phyloP scores from a whole-genome alignment of 2,888 invertebrate genomes.

The Ochropacha duplaris region DNA sequence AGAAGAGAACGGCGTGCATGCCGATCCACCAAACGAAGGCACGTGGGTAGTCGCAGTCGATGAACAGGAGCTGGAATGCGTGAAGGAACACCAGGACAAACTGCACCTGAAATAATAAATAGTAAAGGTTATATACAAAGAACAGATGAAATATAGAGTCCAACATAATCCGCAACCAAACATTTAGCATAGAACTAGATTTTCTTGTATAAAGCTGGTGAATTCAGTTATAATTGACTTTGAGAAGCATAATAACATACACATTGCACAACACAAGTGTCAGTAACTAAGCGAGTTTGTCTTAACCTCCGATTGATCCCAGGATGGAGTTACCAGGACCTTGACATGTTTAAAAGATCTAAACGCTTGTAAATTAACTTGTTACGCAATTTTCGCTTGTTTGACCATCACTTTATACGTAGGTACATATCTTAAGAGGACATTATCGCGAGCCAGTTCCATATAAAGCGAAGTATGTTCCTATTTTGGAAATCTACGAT shows the following conservation, averaged over 20 bases:
- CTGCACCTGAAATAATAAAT: conserved; percentile 85
- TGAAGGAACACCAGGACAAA: conserved; percentile 94
- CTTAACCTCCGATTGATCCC: background rate
- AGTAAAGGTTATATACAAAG: background rate
- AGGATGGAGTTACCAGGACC: background rate
- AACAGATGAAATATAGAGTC: background rate
- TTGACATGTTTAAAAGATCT: background rate
- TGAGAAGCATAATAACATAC: background rate
- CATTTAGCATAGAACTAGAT: background rate
- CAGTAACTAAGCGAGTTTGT: background rate
- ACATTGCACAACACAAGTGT: background rate
- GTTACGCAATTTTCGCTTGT: background rate
- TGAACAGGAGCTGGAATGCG: conserved; percentile 94
- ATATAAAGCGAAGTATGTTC: too few relatives aligned
- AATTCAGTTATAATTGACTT: background rate
- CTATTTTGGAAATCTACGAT: too few relatives aligned
- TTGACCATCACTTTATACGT: background rate
- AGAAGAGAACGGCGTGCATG: conserved; percentile 95
- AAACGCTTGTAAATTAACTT: background rate
- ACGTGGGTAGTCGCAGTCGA: conserved; percentile 94
- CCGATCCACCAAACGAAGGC: conserved; percentile 96
- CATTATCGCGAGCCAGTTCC: too few relatives aligned
- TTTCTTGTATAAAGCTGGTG: too few relatives aligned
- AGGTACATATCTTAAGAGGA: background rate
- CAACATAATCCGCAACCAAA: background rate